Conservation (phyloP, 2,888 invertebrate species). For the Poecilobothrus nobilitatus region DNA sequence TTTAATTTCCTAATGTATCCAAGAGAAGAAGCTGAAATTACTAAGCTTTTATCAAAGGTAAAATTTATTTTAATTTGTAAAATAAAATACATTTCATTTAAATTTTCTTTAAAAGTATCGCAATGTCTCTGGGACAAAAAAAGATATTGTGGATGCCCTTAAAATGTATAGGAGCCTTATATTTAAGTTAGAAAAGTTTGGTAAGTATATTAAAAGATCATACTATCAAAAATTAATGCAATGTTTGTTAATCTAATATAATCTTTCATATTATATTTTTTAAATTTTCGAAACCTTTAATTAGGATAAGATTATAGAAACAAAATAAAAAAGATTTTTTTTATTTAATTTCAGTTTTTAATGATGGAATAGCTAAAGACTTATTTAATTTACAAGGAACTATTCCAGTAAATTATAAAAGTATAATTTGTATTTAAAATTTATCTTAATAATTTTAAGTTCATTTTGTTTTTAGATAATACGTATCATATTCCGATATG, state of each 20-base stretch:
- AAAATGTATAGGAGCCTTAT: conserved; percentile 57
- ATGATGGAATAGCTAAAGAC: conserved; percentile 74
- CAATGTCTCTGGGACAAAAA: conserved; percentile 56
- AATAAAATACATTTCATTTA: conserved; percentile 4
- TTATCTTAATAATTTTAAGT: neutral
- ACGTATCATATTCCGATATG: conserved; percentile 94
- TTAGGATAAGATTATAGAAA: too few relatives aligned
- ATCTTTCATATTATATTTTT: too few relatives aligned
- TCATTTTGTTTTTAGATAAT: conserved; percentile 46
- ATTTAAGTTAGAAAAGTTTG: conserved; percentile 59
- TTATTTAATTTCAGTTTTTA: conserved; percentile 58
- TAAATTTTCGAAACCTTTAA: too few relatives aligned
- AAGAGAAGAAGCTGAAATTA: neutral
- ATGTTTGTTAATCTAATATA: too few relatives aligned
- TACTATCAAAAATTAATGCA: neutral
- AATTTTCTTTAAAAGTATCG: conserved; percentile 53
- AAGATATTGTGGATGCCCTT: conserved; percentile 59
- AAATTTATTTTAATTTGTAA: conserved; percentile 10
- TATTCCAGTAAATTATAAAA: conserved; percentile 85
- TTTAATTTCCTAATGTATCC: neutral
- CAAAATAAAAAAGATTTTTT: too few relatives aligned
- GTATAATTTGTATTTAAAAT: conserved; percentile 35
- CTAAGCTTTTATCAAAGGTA: conserved; percentile 48
- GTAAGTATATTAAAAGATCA: conserved; percentile 45
- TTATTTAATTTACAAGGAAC: conserved; percentile 82